Conservation (phyloP, 2,113 vertebrate genomes). For the Tychaedon coryphoeus region DNA sequence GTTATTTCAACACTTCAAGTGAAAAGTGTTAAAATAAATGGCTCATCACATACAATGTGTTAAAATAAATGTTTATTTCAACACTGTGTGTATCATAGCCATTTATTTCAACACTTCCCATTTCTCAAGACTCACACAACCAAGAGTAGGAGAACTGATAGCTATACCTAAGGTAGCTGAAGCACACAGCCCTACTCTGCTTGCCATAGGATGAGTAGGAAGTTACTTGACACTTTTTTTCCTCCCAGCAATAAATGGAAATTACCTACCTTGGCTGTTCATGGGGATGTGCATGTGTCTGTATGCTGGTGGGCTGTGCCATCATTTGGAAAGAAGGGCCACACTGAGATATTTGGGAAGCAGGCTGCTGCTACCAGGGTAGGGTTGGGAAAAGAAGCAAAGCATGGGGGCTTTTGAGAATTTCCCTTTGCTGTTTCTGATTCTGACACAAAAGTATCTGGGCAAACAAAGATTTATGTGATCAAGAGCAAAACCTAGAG, state of each 20-base stretch:
- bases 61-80: conserved; percentile 81
- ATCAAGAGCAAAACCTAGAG: not conserved
- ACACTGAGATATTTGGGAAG: not conserved
- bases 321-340: not conserved
- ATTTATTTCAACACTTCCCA: conserved; percentile 75
- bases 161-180: conserved; percentile 42
- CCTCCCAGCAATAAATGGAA: conserved; percentile 13
- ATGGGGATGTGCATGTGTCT: not conserved
- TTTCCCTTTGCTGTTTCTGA: not conserved
- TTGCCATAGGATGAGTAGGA: not conserved
- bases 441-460: not conserved
- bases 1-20: conserved; percentile 78
- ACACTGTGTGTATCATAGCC: conserved; percentile 71
- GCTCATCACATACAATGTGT: conserved; percentile 78
- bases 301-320: not conserved
- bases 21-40: conserved; percentile 81
- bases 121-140: conserved; percentile 62
- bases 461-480: not conserved
- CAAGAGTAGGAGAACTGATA: conserved; percentile 47
- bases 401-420: not conserved
- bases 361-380: not conserved
- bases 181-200: not conserved
- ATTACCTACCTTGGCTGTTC: conserved; percentile 6
- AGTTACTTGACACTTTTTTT: not conserved
- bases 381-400: not conserved